Base-by-base conservation (phyloP, 1,140 invertebrate genomes). In the Doryteuthis pealeii region DNA sequence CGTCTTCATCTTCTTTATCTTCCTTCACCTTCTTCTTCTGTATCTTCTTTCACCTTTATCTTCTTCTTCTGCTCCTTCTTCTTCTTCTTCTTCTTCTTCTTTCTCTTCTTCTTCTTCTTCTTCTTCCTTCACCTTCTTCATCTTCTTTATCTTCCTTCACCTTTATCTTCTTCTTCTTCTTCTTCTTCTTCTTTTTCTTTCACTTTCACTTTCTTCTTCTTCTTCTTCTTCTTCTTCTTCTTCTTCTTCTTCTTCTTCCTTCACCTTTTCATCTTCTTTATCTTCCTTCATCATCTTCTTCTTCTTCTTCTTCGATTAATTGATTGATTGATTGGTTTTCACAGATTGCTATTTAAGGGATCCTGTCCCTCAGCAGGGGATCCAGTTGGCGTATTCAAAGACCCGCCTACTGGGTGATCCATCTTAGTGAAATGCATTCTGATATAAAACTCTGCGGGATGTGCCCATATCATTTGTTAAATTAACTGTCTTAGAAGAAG, bases 1-100 rank as follows among this genome's bases (percentile, higher is more conserved):
- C 35, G 28, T 2, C 79, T n/a, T 70, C 72, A 77, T 72, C 79
- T 80, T 35, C 62, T 35, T 67, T 83, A 76, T 62, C 78, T 80
- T n/a, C 71, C 49, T 66, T 76, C 32, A 6, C 33, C 22, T 6
- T 73, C 22, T 26, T 74, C 73, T 45, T 40, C 31, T 40, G 28
- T 54, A 32, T 31, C 43, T 43, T 58, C 49, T 35, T 58, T 28
- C 18, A 10, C 18, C 73, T 58, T 30, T 26, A 58, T 74, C 31
- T 35, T 45, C 66, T 32, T 70, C 66, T 12, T 70, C 31, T n/a
- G 69, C 45, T 30, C 31, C 30, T 43, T 70, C 30, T 32, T 40
- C 30, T 66, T 70, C 45, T 69, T 22, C 54, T 33, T 74, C 33
- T 15, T 69, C 31, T 31, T 45, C 12, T 30, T 62, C 49, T 40